Evolutionary conservation across 92 coral and sea anemone genomes (phyloP), one percentile per base, ranked within the genome.

Genomic region (Nematostella vectensis): DNA sequence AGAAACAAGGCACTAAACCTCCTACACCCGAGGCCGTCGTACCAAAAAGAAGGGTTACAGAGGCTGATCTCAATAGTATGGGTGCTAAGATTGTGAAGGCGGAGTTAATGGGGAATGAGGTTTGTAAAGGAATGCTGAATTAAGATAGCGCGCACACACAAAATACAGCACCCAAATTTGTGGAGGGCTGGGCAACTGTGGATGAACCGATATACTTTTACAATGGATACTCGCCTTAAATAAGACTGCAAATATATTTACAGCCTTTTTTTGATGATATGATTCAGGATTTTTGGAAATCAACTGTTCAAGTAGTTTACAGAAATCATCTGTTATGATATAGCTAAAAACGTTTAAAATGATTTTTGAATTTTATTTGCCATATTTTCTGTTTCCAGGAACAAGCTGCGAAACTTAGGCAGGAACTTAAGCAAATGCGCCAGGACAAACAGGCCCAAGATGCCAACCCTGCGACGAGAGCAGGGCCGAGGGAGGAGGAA

Each of bases 101-200:
- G 0, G 98, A 85, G 62, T 68, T 91, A 30, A 91, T 91, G 96
- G 98, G 98, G 29, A 69, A 82, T 48, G 96, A 91, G 88, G 98
- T 86, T 43, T 0, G 72, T 57, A 25, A 17, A n/a, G n/a, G n/a
- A n/a, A n/a, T n/a, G n/a, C n/a, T n/a, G n/a, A n/a, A n/a, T n/a
- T n/a, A n/a, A n/a, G n/a, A n/a, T n/a, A n/a, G n/a, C n/a, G n/a
- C n/a, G n/a, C n/a, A n/a, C n/a, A n/a, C 20, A n/a, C 12, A 4
- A 48, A 48, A 9, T 17, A 48, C n/a, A n/a, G n/a, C n/a, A n/a
- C n/a, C n/a, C n/a, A n/a, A n/a, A n/a, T n/a, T 42, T 2, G 48
- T n/a, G 50, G 16, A 18, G 50, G 23, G 50, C 6, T 44, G 50
- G 23, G 18, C 22, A 25, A 11, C 6, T 18, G 17, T 11, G 18